phyloP scores from a whole-genome alignment of 2,888 invertebrate species.

The Dryomyza anilis region DNA sequence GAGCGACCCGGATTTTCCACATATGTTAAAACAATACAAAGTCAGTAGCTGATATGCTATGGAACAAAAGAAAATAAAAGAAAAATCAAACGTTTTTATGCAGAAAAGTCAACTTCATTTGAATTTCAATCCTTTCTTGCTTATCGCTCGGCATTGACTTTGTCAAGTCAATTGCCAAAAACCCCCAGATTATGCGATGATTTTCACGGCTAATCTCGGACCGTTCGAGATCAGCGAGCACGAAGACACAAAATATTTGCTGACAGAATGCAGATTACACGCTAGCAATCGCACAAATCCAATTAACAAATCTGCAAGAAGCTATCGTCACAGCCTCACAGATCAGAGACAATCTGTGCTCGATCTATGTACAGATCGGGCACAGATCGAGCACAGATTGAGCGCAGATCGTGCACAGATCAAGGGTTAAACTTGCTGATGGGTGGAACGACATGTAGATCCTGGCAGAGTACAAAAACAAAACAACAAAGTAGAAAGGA shows the following conservation, averaged over 20 bases:
- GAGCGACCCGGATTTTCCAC: not conserved
- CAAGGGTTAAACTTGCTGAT: not conserved
- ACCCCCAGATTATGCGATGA: slow-evolving; percentile 40
- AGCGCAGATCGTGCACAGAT: not conserved
- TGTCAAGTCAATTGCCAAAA: slow-evolving; percentile 50
- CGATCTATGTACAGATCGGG: not conserved
- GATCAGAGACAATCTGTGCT: not conserved
- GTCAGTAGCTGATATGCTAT: not conserved
- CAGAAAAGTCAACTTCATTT: slow-evolving; percentile 10
- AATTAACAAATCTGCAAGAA: slow-evolving; percentile 54
- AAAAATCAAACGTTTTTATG: not conserved
- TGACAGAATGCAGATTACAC: slow-evolving; percentile 51
- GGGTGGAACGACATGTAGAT: not conserved
- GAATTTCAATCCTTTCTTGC: not conserved
- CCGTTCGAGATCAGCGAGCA: slow-evolving; percentile 36
- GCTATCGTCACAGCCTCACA: not conserved
- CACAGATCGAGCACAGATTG: not conserved
- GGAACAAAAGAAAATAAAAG: not conserved
- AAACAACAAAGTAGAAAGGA: slow-evolving; percentile 12
- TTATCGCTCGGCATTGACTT: no score
- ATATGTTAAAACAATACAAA: not conserved
- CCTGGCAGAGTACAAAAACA: not conserved
- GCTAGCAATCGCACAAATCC: slow-evolving; percentile 52
- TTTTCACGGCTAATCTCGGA: slow-evolving; percentile 29
- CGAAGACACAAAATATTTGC: slow-evolving; percentile 52